These are phyloP conservation scores for Stenchaetothrips biformis DNA, from an alignment of 2,888 invertebrate genomes.

Conservation along the genomic window DNA sequence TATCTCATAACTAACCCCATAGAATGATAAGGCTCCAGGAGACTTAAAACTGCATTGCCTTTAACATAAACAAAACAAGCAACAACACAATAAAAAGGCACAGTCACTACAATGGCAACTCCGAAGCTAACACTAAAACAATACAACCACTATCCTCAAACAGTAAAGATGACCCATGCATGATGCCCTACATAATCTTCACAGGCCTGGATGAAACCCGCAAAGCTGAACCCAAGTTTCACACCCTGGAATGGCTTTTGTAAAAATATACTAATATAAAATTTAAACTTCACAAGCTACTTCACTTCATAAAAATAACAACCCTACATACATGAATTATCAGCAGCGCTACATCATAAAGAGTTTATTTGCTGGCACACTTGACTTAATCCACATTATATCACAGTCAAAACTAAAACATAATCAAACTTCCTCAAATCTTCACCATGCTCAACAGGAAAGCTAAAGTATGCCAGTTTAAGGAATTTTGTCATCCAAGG, in stretches of 20 bases:
- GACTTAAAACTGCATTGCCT: not conserved
- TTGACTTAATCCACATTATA: not conserved
- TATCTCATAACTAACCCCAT: conserved; percentile 12
- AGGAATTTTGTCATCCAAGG: not conserved
- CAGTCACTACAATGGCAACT: not conserved
- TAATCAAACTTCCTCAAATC: not conserved
- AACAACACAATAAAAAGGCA: conserved; percentile 4
- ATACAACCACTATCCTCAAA: not conserved
- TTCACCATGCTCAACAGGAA: not conserved
- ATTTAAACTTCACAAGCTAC: not conserved
- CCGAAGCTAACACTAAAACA: not conserved
- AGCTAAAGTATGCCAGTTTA: not conserved
- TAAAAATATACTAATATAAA: not conserved
- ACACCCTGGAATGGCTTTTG: not conserved
- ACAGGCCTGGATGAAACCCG: not conserved
- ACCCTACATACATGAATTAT: not conserved
- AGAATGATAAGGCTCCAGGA: not conserved
- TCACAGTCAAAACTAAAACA: conserved; percentile 12
- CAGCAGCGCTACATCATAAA: not conserved
- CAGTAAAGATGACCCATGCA: not conserved
- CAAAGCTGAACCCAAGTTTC: not conserved
- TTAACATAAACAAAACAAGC: conserved; percentile 17
- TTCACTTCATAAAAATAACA: not conserved
- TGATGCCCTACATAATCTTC: not conserved
- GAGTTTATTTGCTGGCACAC: not conserved